Evolutionary conservation across 2,797 vertebrate species (phyloP), one percentile per base, ranked within the genome.

Genomic region (Pangasius djambal): DNA sequence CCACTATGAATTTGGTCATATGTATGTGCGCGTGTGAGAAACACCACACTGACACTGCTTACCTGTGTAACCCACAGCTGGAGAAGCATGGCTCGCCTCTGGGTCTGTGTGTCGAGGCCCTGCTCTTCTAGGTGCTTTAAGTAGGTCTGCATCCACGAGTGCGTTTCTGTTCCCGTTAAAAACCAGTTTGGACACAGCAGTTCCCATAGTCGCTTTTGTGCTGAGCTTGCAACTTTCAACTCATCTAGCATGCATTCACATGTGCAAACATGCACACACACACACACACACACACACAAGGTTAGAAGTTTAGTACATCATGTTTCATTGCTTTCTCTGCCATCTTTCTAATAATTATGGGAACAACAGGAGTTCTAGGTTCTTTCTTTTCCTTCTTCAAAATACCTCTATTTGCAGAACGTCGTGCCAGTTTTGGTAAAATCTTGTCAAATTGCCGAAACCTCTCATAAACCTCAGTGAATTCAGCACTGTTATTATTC

Each of bases 51-150:
- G 10, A 87, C 59, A 15, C 59, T 78, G 61, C 94, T 93, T 88
- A 97, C 97, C 96, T 96, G 96, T 57, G 97, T 95, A 90, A 96
- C 96, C 97, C 97, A 98, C 25, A 98, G 96, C 91, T 97, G 97
- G 77, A 98, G 88, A 74, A 97, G 92, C 91, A 97, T 89, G 0
- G 97, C 96, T 91, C 94, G 96, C 0, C 91, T 94, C 91, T 96
- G 95, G 94, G 96, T 96, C 67, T 97, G 95, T 50, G 87, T 90
- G 7, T 95, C 94, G 0, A 95, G 91, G 0, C 95, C 96, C 31
- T 94, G 88, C 7, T 92, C 65, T 37, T 93, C 87, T n/a, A 96
- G 94, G 74, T 95, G 95, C 52, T 72, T 67, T 61, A 92, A 86
- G 92, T 97, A 98, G 44, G 92, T 95, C 90, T 94, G 93, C 86